Evolutionary conservation across 2,113 vertebrate species (phyloP), one percentile per base, ranked within the genome.

Genomic region (Scomber scombrus): DNA sequence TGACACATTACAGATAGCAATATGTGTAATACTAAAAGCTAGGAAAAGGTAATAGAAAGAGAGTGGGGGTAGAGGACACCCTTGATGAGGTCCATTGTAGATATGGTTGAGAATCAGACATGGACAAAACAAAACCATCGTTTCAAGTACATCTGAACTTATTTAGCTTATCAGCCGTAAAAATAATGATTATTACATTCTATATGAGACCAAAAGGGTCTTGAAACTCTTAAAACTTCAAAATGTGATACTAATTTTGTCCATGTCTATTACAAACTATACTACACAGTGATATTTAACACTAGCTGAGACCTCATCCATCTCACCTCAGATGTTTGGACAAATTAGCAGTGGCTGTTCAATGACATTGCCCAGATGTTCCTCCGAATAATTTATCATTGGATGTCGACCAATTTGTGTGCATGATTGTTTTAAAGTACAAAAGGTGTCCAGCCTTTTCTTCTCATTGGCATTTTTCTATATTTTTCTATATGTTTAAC

Each of bases 1-100:
- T 3, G 11, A 82, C 85, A 74, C 10, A 72, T 58, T 29, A 86
- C 81, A 76, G 5, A 16, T 66, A 78, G 40, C 45, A 78, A 64
- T 31, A 56, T 26, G 23, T 26, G 23, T 60, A 69, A 58, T 71
- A 60, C 21, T 62, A 72, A 15, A 84, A 68, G 73, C 73, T 57
- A 52, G 47, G 15, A 65, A 71, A 74, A 64, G 60, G 45, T 61
- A 43, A 52, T 68, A 50, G 63, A 65, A 66, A 70, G 14, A 19
- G 34, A 67, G 49, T n/a, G 11, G 8, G 49, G 50, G 45, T 46
- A 47, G 18, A 47, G 50, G 55, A 65, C 58, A 51, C 15, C 40
- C 43, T 56, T 9, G 16, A 50, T 55, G 34, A 55, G 29, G 19
- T 51, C 21, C 43, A 50, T 51, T 19, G 47, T 50, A 47, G 23